Percentiles rank a stretch among this genome's conserved stretches.
Evolutionary conservation across 2,113 vertebrate species (phyloP).

Genomic region (Epinephelus lanceolatus): DNA sequence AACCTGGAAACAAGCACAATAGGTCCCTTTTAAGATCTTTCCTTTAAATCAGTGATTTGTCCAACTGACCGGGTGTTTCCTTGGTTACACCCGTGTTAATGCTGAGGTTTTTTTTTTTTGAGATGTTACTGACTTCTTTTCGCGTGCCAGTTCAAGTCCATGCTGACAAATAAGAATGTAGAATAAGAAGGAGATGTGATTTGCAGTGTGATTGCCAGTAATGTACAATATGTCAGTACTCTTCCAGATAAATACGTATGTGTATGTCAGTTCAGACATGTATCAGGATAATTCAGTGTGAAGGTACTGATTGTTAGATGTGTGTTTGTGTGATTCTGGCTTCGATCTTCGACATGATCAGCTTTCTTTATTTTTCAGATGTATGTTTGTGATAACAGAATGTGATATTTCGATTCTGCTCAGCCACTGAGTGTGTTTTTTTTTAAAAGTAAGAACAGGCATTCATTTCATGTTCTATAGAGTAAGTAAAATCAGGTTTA

Average conservation of each 20-base stretch:
- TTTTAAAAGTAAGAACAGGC: slow-evolving; percentile 3
- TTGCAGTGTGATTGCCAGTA: slow-evolving; percentile 5
- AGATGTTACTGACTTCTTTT: slow-evolving; percentile 48
- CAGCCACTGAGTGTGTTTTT: not conserved
- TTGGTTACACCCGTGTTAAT: not conserved
- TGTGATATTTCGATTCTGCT: slow-evolving; percentile 45
- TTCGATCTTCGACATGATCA: slow-evolving; percentile 10
- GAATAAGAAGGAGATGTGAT: slow-evolving; percentile 3
- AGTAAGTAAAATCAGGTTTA: slow-evolving; percentile 46
- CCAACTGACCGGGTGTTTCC: not conserved
- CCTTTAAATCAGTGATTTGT: slow-evolving; percentile 7
- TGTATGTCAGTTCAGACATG: slow-evolving; percentile 9
- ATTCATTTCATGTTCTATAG: slow-evolving; percentile 20
- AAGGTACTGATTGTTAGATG: not conserved
- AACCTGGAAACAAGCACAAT: no score
- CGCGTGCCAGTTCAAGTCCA: slow-evolving; percentile 26
- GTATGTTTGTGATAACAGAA: slow-evolving; percentile 14
- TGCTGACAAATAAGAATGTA: slow-evolving; percentile 30
- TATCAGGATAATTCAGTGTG: not conserved
- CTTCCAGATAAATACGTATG: slow-evolving; percentile 11
- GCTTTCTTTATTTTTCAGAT: not conserved
- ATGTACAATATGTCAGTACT: not conserved
- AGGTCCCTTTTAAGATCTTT: not conserved
- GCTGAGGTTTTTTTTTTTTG: not conserved
- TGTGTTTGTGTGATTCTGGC: slow-evolving; percentile 19